Conservation (phyloP, 2,113 vertebrate genomes). For the Cettia cetti region DNA sequence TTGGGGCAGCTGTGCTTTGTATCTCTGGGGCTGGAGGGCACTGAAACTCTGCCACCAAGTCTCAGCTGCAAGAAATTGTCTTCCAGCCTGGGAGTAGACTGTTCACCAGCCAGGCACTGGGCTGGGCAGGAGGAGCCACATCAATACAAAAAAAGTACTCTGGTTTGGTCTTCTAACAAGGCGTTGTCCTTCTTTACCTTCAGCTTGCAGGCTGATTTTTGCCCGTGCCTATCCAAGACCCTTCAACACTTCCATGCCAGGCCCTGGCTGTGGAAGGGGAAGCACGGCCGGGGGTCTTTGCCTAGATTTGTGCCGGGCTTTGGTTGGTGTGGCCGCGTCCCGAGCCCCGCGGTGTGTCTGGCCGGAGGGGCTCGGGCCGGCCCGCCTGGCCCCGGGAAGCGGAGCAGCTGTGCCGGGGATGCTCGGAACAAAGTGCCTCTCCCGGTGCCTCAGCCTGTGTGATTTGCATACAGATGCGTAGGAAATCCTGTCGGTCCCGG, state of each 20-base stretch:
- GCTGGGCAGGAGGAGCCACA: neutral
- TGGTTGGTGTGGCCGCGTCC: fast-evolving
- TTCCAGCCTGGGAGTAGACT: neutral
- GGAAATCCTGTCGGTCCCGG: neutral
- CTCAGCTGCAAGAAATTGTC: neutral
- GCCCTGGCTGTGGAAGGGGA: neutral
- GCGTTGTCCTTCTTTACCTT: neutral
- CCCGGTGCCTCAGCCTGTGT: conserved; percentile 24
- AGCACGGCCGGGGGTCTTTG: neutral
- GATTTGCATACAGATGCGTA: conserved; percentile 93
- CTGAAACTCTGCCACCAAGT: neutral
- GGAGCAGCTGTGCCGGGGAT: neutral
- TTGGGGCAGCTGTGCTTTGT: neutral
- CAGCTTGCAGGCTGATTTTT: no score
- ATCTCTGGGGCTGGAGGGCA: neutral
- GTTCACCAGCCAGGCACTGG: neutral
- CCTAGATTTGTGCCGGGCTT: fast-evolving
- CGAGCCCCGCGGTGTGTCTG: fast-evolving
- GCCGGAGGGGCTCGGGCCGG: neutral
- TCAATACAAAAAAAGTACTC: neutral
- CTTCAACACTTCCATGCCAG: fast-evolving
- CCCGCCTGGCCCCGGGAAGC: neutral
- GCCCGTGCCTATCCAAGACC: neutral
- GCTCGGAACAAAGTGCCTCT: conserved; percentile 25
- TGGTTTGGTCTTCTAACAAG: neutral